Evolutionary conservation across 2,888 invertebrate species (phyloP), one percentile per base, ranked within the genome.

Genomic region (Eledona agricola): DNA sequence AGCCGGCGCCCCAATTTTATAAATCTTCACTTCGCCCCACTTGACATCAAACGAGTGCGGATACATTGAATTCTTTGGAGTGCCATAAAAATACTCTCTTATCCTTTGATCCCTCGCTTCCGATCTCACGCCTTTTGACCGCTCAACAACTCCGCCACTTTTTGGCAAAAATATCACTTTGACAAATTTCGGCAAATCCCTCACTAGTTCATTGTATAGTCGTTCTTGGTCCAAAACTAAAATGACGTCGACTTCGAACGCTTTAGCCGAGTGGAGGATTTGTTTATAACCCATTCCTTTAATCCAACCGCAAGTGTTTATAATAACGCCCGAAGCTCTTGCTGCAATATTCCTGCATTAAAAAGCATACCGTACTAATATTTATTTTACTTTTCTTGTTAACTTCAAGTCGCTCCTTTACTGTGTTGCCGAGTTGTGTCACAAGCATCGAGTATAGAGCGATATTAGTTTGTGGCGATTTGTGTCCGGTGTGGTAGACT

Each of bases 231-330:
- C 98, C 57, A 99, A 74, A 0, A 98, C 97, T 63, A 98, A 80
- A 62, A 99, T 93, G 0, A 96, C 89, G 70, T 96, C 95, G 1
- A 96, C 96, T 81, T 96, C 95, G 77, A 98, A 98, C 0, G 93
- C 90, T 66, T 93, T 89, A 0, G 96, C 95, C 0, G 93, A 88
- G 66, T 93, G 90, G 1, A 92, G 84, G 5, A 99, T 75, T 43
- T 91, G 83, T 66, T 88, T 88, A 75, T 96, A 98, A 0, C 97
- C 98, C 0, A 83, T 87, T 0, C 88, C 91, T 76, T 96, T 95
- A 1, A 97, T 88, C 96, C 96, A 99, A 0, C 98, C 98, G 65
- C 96, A 96, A 0, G 98, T 98, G 76, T 99, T 99, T 59, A 99
- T 94, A 19, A 99, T 86, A 1, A 93, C 89, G 0, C 99, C 99